Evolutionary conservation across 2,797 vertebrate species (phyloP).

Genomic region (Gadopsis bispinosus): DNA sequence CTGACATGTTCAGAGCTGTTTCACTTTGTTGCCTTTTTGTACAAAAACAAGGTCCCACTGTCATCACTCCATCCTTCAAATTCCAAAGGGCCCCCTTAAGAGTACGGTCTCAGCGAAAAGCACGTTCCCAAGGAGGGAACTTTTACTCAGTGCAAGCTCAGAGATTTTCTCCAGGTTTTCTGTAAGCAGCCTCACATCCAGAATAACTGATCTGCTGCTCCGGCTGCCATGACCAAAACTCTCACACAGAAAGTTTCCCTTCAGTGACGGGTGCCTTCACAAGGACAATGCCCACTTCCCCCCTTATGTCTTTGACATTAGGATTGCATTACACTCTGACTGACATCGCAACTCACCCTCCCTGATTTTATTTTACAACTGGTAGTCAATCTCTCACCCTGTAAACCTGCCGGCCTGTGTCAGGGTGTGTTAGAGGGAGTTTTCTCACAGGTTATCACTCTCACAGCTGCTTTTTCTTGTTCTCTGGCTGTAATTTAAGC

Average conservation of each 20-base stretch:
- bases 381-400: slow-evolving; percentile 79
- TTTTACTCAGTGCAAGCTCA: slow-evolving; percentile 41
- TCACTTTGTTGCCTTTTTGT: slow-evolving; percentile 79
- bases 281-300: slow-evolving; percentile 36
- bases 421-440: slow-evolving; percentile 43
- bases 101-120: slow-evolving; percentile 51
- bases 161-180: slow-evolving; percentile 36
- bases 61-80: slow-evolving; percentile 84
- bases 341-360: slow-evolving; percentile 62
- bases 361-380: slow-evolving; percentile 71
- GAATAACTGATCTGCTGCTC: slow-evolving; percentile 22
- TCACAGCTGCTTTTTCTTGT: slow-evolving; percentile 66
- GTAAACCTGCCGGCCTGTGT: slow-evolving; percentile 72
- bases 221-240: not conserved
- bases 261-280: slow-evolving; percentile 28
- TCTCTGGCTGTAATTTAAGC: slow-evolving; percentile 75
- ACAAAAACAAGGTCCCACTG: slow-evolving; percentile 82
- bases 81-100: slow-evolving; percentile 75
- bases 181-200: slow-evolving; percentile 23
- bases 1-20: slow-evolving; percentile 79
- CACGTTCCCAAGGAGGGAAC: slow-evolving; percentile 62
- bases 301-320: slow-evolving; percentile 63
- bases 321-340: slow-evolving; percentile 64
- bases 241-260: slow-evolving; percentile 5
- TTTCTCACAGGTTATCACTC: slow-evolving; percentile 81